Evolutionary conservation across 1,140 invertebrate species (phyloP).

Genomic region (Diachasmimorpha longicaudata): DNA sequence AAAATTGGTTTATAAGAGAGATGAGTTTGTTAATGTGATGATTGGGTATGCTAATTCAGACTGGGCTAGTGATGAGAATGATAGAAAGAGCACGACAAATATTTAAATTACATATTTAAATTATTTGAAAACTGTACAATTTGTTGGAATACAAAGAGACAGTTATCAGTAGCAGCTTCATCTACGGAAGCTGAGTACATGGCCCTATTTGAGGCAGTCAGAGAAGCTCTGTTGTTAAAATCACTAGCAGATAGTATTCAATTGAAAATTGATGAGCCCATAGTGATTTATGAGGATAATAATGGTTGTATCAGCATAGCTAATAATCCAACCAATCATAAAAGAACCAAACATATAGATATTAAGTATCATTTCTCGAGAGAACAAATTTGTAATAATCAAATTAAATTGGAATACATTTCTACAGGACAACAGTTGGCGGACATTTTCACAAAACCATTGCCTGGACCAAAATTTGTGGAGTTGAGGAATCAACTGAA

Average conservation of each 20-base stretch:
- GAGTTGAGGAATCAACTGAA: constrained; percentile 47
- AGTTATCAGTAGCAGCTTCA: not conserved
- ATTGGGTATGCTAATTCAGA: too few relatives aligned
- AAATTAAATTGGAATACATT: constrained; percentile 38
- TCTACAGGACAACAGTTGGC: constrained; percentile 55
- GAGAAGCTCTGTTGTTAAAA: too few relatives aligned
- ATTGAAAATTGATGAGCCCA: not conserved
- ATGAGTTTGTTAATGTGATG: too few relatives aligned
- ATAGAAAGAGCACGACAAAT: not conserved
- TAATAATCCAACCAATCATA: constrained; percentile 2
- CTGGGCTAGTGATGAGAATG: too few relatives aligned
- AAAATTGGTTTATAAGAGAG: too few relatives aligned
- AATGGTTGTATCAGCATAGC: too few relatives aligned
- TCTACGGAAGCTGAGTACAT: too few relatives aligned
- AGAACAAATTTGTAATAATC: too few relatives aligned
- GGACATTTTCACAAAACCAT: constrained; percentile 38
- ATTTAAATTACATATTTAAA: not conserved
- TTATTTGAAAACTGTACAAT: not conserved
- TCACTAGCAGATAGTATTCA: not conserved
- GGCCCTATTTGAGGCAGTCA: too few relatives aligned
- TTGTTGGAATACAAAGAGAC: not conserved
- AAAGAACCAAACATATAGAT: constrained; percentile 14
- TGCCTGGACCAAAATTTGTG: constrained; percentile 35
- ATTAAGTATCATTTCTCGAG: constrained; percentile 13
- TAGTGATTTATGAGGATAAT: not conserved